Evolutionary conservation across 2,797 vertebrate genomes (phyloP), one percentile per base, ranked within the genome.

Genomic region (Anolis apletophallus): DNA sequence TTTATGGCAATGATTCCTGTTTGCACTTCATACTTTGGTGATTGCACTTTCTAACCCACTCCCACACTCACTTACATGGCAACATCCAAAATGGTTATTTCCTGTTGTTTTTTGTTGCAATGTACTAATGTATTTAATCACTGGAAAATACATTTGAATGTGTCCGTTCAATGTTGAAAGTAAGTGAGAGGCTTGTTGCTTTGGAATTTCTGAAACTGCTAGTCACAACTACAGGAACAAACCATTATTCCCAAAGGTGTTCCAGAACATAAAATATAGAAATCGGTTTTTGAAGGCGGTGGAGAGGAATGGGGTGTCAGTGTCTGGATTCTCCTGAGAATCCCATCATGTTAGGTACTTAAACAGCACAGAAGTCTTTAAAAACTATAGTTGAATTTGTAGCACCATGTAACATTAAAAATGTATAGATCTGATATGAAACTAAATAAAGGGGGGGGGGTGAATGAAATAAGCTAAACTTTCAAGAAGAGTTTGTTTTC

Each of bases 401-500:
- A 87, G 67, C 1, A 0, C 59, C 3, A 82, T 34, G 23, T 67
- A 3, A 29, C 4, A 29, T 32, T 81, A 78, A 86, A 91, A 88
- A 59, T 32, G 0, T 77, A 78, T 71, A 80, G 55, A 2, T 83
- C 2, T 69, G 19, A 23, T 0, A 52, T 6, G 32, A 10, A 88
- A 86, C 29, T 84, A 85, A 81, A 71, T 76, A 29, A 88, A 69
- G 3, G 1, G 0, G 90, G 85, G 40, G 0, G 1, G 85, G 76
- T 13, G 12, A 75, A 8, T 3, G 50, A 79, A 34, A 59, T 12
- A 19, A 7, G 12, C 1, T 7, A 32, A 3, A 1, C 59, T 82
- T 21, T 88, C 50, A 69, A n/a, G 72, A 17, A 52, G 10, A 5
- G 26, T 50, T 64, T 21, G 50, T 71, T 85, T 3, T 46, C 6